phyloP scores from a whole-genome alignment of 37 sponge, comb jelly and placozoan species.

The Diacarnus erythraeanus region DNA sequence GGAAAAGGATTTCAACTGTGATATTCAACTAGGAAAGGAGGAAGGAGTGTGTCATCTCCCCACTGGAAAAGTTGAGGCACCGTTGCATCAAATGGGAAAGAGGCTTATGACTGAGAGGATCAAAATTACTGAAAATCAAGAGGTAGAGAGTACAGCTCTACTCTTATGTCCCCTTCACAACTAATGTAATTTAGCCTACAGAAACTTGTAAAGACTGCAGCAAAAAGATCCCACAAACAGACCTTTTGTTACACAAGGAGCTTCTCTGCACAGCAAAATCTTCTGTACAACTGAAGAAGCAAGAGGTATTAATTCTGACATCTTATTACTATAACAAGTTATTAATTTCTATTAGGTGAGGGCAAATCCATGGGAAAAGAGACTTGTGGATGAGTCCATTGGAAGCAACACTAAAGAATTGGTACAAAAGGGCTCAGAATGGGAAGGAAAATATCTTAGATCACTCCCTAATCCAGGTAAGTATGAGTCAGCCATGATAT shows the following conservation, averaged over 20 bases:
- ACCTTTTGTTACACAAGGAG: constrained; percentile 57
- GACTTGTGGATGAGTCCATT: constrained; percentile 44
- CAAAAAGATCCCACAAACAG: constrained; percentile 58
- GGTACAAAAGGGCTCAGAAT: constrained; percentile 53
- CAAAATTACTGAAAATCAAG: constrained; percentile 18
- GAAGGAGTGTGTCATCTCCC: constrained; percentile 30
- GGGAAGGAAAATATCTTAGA: constrained; percentile 51
- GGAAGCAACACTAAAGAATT: constrained; percentile 42
- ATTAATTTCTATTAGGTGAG: constrained; percentile 41
- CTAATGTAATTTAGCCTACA: constrained; percentile 37
- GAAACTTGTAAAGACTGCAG: constrained; percentile 70
- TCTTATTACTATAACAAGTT: too few relatives aligned
- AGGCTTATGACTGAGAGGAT: constrained; percentile 27
- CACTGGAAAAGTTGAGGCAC: constrained; percentile 24
- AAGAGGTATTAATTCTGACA: too few relatives aligned
- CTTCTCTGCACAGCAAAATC: constrained; percentile 62
- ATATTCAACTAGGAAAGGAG: constrained; percentile 33
- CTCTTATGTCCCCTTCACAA: background rate
- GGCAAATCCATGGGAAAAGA: constrained; percentile 58
- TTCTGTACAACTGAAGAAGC: constrained; percentile 25
- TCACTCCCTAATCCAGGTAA: constrained; percentile 52
- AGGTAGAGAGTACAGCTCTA: constrained; percentile 20
- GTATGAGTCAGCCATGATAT: background rate
- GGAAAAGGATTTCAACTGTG: constrained; percentile 31
- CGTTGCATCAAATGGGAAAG: constrained; percentile 38